These are phyloP conservation scores for Thereva nobilitata DNA, from an alignment of 2,888 invertebrate species.

Conservation along the genomic window DNA sequence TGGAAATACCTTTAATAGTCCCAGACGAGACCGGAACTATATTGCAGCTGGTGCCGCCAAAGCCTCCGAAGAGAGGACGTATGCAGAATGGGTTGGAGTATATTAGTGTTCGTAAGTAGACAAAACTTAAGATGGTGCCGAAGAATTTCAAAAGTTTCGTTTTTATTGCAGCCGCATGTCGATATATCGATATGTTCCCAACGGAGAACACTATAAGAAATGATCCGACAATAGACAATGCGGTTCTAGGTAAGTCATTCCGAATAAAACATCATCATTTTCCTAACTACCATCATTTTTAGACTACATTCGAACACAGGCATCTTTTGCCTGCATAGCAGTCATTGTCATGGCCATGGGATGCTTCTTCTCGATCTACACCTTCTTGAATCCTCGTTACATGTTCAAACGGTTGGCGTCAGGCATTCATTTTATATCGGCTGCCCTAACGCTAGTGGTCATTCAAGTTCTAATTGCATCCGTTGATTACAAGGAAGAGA, in stretches of 20 bases:
- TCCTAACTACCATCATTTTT: constrained; percentile 12
- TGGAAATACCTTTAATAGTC: constrained; percentile 53
- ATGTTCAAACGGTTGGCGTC: constrained; percentile 87
- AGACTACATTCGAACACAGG: constrained; percentile 84
- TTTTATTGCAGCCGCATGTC: constrained; percentile 61
- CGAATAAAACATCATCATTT: not conserved
- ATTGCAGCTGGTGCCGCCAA: constrained; percentile 53
- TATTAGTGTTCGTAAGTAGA: constrained; percentile 49
- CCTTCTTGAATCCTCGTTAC: constrained; percentile 81
- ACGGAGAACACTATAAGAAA: constrained; percentile 59
- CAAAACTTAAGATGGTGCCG: not conserved
- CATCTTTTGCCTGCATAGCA: constrained; percentile 82
- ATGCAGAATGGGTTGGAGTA: constrained; percentile 52
- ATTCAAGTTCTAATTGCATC: constrained; percentile 79
- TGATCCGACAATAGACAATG: constrained; percentile 62
- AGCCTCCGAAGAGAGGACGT: constrained; percentile 51
- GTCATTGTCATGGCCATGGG: constrained; percentile 81
- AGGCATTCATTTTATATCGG: constrained; percentile 83
- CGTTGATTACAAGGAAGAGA: constrained; percentile 70
- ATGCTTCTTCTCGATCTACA: constrained; percentile 80
- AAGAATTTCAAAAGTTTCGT: constrained; percentile 25
- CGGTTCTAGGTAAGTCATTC: constrained; percentile 61
- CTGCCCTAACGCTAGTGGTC: constrained; percentile 78
- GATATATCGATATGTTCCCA: constrained; percentile 67
- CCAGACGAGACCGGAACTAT: constrained; percentile 51